Evolutionary conservation across 2,113 vertebrate genomes (phyloP), one percentile per base, ranked within the genome.

Genomic region (Tinamus guttatus): DNA sequence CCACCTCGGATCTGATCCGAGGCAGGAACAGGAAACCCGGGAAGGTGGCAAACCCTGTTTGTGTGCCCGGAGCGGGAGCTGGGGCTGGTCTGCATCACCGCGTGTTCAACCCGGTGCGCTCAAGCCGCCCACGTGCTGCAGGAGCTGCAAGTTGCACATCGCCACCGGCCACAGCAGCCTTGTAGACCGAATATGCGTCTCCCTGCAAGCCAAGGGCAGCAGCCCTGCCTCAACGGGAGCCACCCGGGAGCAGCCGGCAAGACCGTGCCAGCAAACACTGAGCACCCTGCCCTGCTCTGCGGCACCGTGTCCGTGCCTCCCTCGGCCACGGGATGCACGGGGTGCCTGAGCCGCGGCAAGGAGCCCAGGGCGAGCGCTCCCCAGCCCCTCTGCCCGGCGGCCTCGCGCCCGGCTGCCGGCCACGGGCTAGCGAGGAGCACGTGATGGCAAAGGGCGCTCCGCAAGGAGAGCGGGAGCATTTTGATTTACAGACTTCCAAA

Each of bases 401-500:
- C 17, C 0, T 0, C 8, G 43, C 38, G 82, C 16, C 40, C 17
- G 63, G 78, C 9, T 18, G 19, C 71, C 87, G 94, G 85, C 45
- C 38, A 10, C 28, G 9, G 9, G 68, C 68, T 90, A 80, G 89
- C 63, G 45, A 80, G 59, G 67, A 93, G 30, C 41, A 88, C 64
- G 76, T 78, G 76, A 94, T 56, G 73, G 82, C 69, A 89, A 90
- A 93, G 0, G 1, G 89, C 41, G 32, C 81, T 90, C 79, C 88
- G 93, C 73, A 81, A 81, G 90, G 92, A 91, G 92, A 78, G 41
- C 7, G 1, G 74, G 77, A 80, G 73, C 82, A 84, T 83, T 69
- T 91, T 93, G 88, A 95, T 90, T 95, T 94, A 94, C 85, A 93
- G 94, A 91, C 80, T 81, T 68, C 32, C 1, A 2, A 77, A 90